Base-by-base conservation (phyloP, 2,888 invertebrate genomes). In the Slavum lentiscoides region DNA sequence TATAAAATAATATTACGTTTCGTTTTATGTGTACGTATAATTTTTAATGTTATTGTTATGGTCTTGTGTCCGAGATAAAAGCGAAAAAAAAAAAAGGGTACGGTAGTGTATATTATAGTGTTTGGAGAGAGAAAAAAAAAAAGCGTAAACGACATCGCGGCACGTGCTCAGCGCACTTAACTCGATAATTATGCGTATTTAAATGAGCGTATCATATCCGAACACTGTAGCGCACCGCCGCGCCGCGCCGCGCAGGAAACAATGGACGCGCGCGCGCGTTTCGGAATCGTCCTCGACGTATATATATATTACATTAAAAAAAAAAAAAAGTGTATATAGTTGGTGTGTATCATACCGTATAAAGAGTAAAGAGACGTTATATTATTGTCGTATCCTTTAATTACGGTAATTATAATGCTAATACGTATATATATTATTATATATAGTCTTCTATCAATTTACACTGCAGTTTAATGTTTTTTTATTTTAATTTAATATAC, bases 121-220 rank as follows among this genome's bases (percentile, higher is more conserved):
- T 75, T 39, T 4, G 8, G 6, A 19, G 61, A 74, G 53, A 74
- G 49, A 64, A 67, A 43, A 30, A 30, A 30, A 30, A 1, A 30
- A 30, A 30, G 4, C 30, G 30, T 30, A 30, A 67, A 77, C 49
- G 67, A 80, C 64, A 64, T 23, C 64, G 2, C 23, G 80, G 80
- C 80, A 80, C 80, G 80, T 80, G 80, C 80, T 62, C 55, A 15
- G 19, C 72, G 80, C 80, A 72, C 80, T 80, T 80, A 80, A 80
- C 80, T 80, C 70, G 72, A 80, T 80, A 80, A 80, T 80, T 80
- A 80, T 80, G 80, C 80, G 80, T 80, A 80, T 80, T 80, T 72
- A 80, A 80, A 80, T 80, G 80, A 80, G 70, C 72, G 80, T 80
- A 30, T 30, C 30, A 70, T n/a, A n/a, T 70, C 80, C 64, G 64